Percentiles rank a stretch among this genome's conserved stretches.
phyloP scores from a whole-genome alignment of 1,140 invertebrate species.

The Mesaphorura yosii region DNA sequence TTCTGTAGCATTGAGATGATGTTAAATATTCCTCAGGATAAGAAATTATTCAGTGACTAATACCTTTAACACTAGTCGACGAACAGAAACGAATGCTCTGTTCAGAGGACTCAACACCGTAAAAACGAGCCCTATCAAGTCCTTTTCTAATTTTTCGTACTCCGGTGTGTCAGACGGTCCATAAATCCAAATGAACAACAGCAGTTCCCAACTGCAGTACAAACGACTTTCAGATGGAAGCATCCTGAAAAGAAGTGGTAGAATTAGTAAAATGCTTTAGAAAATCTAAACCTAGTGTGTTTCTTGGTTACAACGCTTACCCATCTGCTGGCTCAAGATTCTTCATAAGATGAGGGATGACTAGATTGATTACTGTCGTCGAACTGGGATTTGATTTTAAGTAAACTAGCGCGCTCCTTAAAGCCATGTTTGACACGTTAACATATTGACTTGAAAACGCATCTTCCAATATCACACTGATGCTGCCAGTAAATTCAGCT shows the following conservation, averaged over 20 bases:
- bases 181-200: slow-evolving; percentile 28
- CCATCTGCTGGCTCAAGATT: slow-evolving; percentile 24
- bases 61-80: slow-evolving; percentile 25
- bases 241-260: slow-evolving; percentile 7
- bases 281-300: neutral
- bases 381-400: slow-evolving; percentile 22
- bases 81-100: slow-evolving; percentile 25
- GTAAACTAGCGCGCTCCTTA: slow-evolving; percentile 21
- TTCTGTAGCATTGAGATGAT: slow-evolving; percentile 10
- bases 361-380: slow-evolving; percentile 18
- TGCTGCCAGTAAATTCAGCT: slow-evolving; percentile 13
- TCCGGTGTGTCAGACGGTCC: slow-evolving; percentile 10
- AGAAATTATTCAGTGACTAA: neutral
- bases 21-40: neutral
- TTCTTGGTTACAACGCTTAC: slow-evolving; percentile 4
- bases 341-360: slow-evolving; percentile 20
- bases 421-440: slow-evolving; percentile 18
- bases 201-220: slow-evolving; percentile 19
- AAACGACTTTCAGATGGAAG: slow-evolving; percentile 18
- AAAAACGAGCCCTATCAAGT: slow-evolving; percentile 22
- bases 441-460: slow-evolving; percentile 8
- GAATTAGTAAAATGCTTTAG: neutral
- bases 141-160: slow-evolving; percentile 21
- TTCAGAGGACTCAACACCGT: slow-evolving; percentile 30
- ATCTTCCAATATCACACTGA: slow-evolving; percentile 19